Evolutionary conservation across 2,113 vertebrate species (phyloP).

Genomic region (Cinclus cinclus): DNA sequence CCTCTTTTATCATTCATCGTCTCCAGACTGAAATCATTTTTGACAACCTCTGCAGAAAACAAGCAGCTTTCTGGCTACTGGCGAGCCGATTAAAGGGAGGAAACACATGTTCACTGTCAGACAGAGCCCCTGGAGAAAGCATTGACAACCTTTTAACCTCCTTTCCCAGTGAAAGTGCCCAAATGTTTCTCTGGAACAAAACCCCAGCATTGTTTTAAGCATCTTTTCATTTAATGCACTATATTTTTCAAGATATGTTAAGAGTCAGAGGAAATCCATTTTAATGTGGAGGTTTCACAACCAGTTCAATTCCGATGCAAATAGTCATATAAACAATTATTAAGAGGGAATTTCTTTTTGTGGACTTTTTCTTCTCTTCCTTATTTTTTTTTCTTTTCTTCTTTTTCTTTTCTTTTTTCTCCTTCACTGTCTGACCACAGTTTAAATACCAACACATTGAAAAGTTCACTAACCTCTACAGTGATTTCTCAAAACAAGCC

Average conservation of each 20-base stretch:
- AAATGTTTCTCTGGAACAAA: constrained; percentile 82
- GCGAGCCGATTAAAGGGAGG: constrained; percentile 89
- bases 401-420: not conserved
- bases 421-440: constrained; percentile 52
- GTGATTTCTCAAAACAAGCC: constrained; percentile 72
- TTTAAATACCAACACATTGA: constrained; percentile 71
- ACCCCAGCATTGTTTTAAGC: constrained; percentile 77
- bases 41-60: constrained; percentile 87
- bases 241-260: constrained; percentile 61
- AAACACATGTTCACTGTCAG: constrained; percentile 95
- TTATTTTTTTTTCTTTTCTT: not conserved
- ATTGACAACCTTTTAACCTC: constrained; percentile 91
- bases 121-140: constrained; percentile 81
- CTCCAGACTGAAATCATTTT: constrained; percentile 86
- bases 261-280: constrained; percentile 52
- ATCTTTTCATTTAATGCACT: constrained; percentile 76
- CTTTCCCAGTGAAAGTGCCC: constrained; percentile 80
- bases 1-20: constrained; percentile 87
- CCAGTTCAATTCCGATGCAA: constrained; percentile 1
- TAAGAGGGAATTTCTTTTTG: constrained; percentile 23
- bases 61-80: constrained; percentile 85
- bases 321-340: not conserved
- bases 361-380: not conserved
- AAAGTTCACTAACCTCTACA: constrained; percentile 72
- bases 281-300: constrained; percentile 27